A percentile compares a stretch with the other conserved stretches of the same genome.
phyloP scores from a whole-genome alignment of 2,797 vertebrate genomes.

The Graptemys geographica region DNA sequence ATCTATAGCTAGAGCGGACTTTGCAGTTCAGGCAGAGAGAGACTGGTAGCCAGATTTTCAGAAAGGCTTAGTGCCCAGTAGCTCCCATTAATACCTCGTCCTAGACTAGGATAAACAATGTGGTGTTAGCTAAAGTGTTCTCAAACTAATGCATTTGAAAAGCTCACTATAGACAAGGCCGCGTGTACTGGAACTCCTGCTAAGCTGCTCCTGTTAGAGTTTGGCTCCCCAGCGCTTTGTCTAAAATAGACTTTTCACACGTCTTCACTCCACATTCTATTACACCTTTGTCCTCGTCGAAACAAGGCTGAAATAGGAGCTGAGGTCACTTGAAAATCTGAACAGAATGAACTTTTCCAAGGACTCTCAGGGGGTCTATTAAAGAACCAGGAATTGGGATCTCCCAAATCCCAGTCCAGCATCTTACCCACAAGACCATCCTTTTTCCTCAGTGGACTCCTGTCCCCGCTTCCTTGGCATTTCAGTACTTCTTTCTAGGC shows the following conservation, averaged over 20 bases:
- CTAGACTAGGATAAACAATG: background rate
- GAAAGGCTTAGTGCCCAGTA: background rate
- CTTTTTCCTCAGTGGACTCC: background rate
- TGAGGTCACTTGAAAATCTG: background rate
- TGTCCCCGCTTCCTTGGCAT: background rate
- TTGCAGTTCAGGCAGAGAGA: background rate
- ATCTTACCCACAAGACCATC: background rate
- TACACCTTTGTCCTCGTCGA: background rate
- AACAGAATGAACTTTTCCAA: background rate
- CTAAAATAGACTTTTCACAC: rapidly evolving
- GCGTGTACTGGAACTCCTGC: background rate
- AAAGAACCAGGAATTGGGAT: too few relatives aligned
- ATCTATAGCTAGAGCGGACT: background rate
- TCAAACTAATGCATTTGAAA: background rate
- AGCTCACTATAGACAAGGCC: background rate
- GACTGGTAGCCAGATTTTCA: background rate
- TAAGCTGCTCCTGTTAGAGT: background rate
- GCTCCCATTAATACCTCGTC: background rate
- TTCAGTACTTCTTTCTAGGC: background rate
- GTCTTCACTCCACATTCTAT: rapidly evolving
- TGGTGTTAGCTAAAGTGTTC: background rate
- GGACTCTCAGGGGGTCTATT: too few relatives aligned
- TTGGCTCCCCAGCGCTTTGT: rapidly evolving
- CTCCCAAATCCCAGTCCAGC: background rate
- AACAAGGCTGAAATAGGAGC: rapidly evolving